Conservation (phyloP, 2,113 vertebrate species). For the Ceratotherium simum region DNA sequence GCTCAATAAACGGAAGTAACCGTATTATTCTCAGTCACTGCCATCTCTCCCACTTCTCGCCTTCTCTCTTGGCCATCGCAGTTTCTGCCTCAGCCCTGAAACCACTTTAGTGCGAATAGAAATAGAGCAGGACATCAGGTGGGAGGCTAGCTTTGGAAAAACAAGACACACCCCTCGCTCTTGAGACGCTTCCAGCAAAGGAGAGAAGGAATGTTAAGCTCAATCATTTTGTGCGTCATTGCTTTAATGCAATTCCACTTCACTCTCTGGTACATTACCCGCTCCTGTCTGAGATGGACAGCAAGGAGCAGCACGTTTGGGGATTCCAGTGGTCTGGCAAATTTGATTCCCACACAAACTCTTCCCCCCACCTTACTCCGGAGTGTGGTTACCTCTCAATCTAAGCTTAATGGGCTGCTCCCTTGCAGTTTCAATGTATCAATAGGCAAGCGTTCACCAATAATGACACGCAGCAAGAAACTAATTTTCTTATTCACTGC, state of each 20-base stretch:
- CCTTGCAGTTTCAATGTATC: not conserved
- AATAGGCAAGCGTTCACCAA: not conserved
- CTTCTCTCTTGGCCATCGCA: not conserved
- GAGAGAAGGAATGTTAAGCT: not conserved
- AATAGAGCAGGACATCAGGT: not conserved
- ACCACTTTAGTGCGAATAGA: not conserved
- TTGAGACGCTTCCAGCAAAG: not conserved
- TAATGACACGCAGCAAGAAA: not conserved
- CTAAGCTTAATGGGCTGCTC: not conserved
- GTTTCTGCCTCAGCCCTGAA: not conserved
- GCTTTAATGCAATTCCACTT: not conserved
- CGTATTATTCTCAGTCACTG: not conserved
- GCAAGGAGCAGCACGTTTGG: accelerated
- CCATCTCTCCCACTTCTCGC: not conserved
- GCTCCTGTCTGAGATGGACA: not conserved
- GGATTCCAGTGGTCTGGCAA: not conserved
- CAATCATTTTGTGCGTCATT: accelerated
- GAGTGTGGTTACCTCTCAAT: not conserved
- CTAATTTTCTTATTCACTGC: conserved; percentile 62
- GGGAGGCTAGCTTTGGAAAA: not conserved
- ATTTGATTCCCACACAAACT: not conserved
- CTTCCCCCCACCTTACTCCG: not conserved
- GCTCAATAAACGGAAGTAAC: not conserved
- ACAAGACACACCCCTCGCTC: not conserved
- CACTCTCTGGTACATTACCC: accelerated